phyloP scores from a whole-genome alignment of 1,140 invertebrate species.

The Nasonia vitripennis region DNA sequence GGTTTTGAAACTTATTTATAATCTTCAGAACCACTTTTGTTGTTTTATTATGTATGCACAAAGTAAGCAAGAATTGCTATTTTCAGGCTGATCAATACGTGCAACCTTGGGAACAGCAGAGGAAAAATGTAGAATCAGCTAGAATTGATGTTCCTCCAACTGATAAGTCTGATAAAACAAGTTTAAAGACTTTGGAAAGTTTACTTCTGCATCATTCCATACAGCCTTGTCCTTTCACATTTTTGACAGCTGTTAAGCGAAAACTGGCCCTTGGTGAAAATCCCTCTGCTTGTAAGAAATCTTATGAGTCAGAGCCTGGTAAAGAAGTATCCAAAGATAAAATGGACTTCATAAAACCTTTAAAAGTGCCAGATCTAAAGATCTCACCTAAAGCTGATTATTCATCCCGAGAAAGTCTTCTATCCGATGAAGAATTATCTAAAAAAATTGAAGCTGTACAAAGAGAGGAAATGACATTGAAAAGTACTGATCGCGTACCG shows the following conservation, averaged over 20 bases:
- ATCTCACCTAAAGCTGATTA: conserved; percentile 72
- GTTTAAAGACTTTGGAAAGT: conserved; percentile 60
- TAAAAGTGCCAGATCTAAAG: conserved; percentile 72
- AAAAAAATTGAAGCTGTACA: conserved; percentile 60
- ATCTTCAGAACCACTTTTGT: neutral
- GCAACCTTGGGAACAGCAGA: conserved; percentile 32
- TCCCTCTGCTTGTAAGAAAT: conserved; percentile 57
- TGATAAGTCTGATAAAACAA: conserved; percentile 39
- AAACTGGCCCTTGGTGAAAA: conserved; percentile 65
- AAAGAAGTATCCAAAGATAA: conserved; percentile 55
- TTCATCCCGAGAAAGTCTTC: conserved; percentile 64
- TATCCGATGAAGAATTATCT: conserved; percentile 62
- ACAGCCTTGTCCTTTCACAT: conserved; percentile 70
- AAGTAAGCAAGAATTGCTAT: neutral
- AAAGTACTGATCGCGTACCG: conserved; percentile 64
- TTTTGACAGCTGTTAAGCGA: conserved; percentile 71
- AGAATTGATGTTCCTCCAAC: neutral
- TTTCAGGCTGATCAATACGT: conserved; percentile 40
- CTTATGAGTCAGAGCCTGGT: conserved; percentile 56
- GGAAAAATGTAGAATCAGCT: conserved; percentile 38
- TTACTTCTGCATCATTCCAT: conserved; percentile 62
- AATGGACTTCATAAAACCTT: conserved; percentile 70
- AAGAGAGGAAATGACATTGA: conserved; percentile 63
- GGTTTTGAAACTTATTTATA: neutral
- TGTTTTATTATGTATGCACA: neutral